Evolutionary conservation across 2,888 invertebrate genomes (phyloP).

Genomic region (Cephus sareptanus): DNA sequence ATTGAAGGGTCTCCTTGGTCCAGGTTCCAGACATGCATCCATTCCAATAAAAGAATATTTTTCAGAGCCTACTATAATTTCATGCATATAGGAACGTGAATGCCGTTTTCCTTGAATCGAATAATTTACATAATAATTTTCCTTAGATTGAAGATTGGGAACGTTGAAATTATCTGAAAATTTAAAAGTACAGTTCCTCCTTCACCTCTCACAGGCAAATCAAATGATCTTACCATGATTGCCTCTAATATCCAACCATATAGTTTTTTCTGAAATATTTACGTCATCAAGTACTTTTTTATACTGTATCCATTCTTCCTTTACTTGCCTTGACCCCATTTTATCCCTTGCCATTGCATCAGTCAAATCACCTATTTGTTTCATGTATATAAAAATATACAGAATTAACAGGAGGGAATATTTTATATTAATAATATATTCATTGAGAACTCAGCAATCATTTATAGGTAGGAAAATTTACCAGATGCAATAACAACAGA

Average conservation of each 20-base stretch:
- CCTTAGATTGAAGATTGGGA: slow-evolving; percentile 73
- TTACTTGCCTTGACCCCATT: slow-evolving; percentile 83
- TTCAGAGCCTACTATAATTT: slow-evolving; percentile 69
- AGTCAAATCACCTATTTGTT: slow-evolving; percentile 77
- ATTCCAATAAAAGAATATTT: slow-evolving; percentile 85
- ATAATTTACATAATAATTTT: slow-evolving; percentile 82
- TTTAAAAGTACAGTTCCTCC: background rate
- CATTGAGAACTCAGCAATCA: background rate
- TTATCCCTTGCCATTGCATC: slow-evolving; percentile 86
- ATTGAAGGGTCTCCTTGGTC: slow-evolving; percentile 88
- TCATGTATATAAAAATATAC: background rate
- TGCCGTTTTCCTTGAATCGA: slow-evolving; percentile 81
- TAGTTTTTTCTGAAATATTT: slow-evolving; percentile 75
- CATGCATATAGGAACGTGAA: slow-evolving; percentile 80
- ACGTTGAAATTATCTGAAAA: slow-evolving; percentile 88
- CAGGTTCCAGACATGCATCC: slow-evolving; percentile 89
- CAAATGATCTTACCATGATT: slow-evolving; percentile 81
- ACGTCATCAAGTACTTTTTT: slow-evolving; percentile 76
- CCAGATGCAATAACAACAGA: slow-evolving; percentile 85
- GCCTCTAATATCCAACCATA: slow-evolving; percentile 91
- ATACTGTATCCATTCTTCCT: slow-evolving; percentile 87
- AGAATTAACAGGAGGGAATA: background rate
- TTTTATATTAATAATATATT: background rate
- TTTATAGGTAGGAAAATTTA: slow-evolving; percentile 42
- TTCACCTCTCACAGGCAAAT: background rate